Percentiles rank a stretch among this genome's conserved stretches.
Conservation (phyloP, 2,113 vertebrate genomes). For the Xenopus laevis region DNA sequence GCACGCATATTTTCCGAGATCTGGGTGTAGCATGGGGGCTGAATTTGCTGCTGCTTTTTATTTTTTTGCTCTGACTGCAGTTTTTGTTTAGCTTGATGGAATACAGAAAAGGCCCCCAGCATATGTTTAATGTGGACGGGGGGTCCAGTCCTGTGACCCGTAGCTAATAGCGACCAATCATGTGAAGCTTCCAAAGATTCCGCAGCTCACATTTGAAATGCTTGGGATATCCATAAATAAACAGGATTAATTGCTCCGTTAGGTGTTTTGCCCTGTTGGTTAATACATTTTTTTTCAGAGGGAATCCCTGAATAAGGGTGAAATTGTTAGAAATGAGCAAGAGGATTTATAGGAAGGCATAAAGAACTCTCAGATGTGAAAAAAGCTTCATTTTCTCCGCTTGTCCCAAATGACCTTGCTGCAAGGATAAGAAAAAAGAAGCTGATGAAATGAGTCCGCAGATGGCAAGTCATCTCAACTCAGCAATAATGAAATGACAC, state of each 20-base stretch:
- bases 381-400: constrained; percentile 62
- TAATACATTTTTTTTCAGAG: constrained; percentile 44
- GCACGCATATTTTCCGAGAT: constrained; percentile 46
- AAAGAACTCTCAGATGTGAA: constrained; percentile 55
- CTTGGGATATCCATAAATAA: constrained; percentile 57
- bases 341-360: constrained; percentile 58
- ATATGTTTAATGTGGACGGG: constrained; percentile 52
- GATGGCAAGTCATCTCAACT: constrained; percentile 63
- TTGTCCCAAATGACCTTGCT: constrained; percentile 60
- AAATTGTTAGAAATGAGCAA: constrained; percentile 55
- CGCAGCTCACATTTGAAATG: constrained; percentile 51
- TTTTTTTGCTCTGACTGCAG: constrained; percentile 44
- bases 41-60: constrained; percentile 39
- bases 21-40: constrained; percentile 12
- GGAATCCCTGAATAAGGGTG: constrained; percentile 45
- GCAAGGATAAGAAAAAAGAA: constrained; percentile 61
- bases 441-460: constrained; percentile 63
- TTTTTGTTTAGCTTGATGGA: constrained; percentile 49
- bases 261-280: constrained; percentile 46
- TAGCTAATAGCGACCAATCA: constrained; percentile 59
- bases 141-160: constrained; percentile 58
- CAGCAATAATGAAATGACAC: constrained; percentile 59
- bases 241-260: constrained; percentile 53
- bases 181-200: constrained; percentile 52
- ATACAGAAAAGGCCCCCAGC: constrained; percentile 46